Evolutionary conservation across 2,888 invertebrate species (phyloP), one percentile per base, ranked within the genome.

Genomic region (Melangyna quadrimaculata): DNA sequence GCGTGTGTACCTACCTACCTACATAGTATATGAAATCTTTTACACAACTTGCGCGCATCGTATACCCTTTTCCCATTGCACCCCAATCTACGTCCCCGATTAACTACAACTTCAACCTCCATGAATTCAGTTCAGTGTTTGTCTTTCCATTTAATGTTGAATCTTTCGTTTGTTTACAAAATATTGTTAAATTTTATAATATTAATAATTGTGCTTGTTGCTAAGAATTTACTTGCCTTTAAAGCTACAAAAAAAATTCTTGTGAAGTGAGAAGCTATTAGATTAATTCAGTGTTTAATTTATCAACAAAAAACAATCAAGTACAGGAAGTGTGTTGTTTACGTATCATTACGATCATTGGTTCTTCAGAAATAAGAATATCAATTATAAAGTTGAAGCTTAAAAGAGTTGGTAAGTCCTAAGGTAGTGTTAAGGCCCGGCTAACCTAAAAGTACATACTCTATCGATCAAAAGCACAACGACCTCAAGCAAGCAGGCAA

Each of bases 101-200:
- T 1, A 5, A 1, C 9, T 10, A 1, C 4, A 5, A 1, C 9
- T 10, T 0, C 1, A 10, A n/a, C 2, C n/a, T 29, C 14, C 22
- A 12, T 22, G 24, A n/a, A n/a, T n/a, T 2, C 24, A 19, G 19
- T n/a, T n/a, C 8, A 29, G n/a, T 29, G 17, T 55, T 55, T 17
- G 5, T 17, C 10, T 29, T 55, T 29, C 14, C 14, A 29, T 55
- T 27, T 29, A 63, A 19, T 19, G 17, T 22, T 27, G 17, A 17
- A 37, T 48, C 45, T 55, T 48, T 4, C 10, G 74, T 61, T 74
- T 79, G 79, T 79, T 79, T 79, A 79, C 79, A 69, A 73, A 79
- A 67, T 67, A 69, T 69, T 79, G 51, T 32, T 79, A 51, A 59
- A 45, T 10, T 24, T 40, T 40, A 59, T 51, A 55, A 29, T 55